These are phyloP conservation scores for Schizopygopsis pylzovi DNA, from an alignment of 2,797 vertebrate genomes.

Conservation along the genomic window DNA sequence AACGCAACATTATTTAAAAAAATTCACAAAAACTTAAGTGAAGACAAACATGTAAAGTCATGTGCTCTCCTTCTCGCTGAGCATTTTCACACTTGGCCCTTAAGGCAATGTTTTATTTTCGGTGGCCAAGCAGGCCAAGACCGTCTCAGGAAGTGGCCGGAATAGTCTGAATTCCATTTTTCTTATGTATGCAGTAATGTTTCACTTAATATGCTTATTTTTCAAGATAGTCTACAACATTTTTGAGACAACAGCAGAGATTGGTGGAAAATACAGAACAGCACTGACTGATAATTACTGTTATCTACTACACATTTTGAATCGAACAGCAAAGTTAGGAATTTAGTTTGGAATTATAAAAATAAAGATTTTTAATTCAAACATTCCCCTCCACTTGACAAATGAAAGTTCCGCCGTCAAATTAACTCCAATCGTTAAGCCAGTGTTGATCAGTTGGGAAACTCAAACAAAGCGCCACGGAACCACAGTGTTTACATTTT, in stretches of 20 bases:
- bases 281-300: background rate
- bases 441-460: background rate
- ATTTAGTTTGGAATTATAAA: conserved; percentile 13
- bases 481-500: conserved; percentile 11
- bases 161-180: conserved; percentile 27
- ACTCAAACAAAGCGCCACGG: background rate
- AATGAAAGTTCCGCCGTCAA: background rate
- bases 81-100: conserved; percentile 38
- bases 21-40: conserved; percentile 70
- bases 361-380: conserved; percentile 1
- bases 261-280: conserved; percentile 10
- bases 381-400: background rate
- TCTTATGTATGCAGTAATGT: conserved; percentile 25
- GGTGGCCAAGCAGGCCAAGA: conserved; percentile 8
- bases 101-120: conserved; percentile 38
- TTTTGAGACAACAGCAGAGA: conserved; percentile 10
- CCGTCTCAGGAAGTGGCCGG: conserved; percentile 9
- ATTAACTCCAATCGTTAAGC: background rate
- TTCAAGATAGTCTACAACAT: background rate
- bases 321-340: background rate
- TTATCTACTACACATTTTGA: background rate
- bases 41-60: conserved; percentile 82
- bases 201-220: conserved; percentile 47
- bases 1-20: conserved; percentile 82
- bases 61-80: conserved; percentile 76